Base-by-base conservation (phyloP, 1,140 invertebrate genomes). In the Heliconius hewitsoni region DNA sequence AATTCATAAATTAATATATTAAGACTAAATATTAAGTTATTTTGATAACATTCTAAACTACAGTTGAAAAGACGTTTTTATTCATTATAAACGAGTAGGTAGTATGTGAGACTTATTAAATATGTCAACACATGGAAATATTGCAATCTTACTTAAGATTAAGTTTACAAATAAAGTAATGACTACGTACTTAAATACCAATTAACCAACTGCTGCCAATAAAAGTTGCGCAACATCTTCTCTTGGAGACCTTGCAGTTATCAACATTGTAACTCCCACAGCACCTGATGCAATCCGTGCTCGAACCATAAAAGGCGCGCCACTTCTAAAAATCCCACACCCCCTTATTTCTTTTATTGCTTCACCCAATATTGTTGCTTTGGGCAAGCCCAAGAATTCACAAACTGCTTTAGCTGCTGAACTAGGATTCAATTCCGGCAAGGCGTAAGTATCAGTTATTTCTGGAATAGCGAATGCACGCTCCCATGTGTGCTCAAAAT, bases 351-450 rank as follows among this genome's bases (percentile, higher is more conserved):
- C 97, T 96, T 90, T 93, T 0, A 93, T 86, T 0, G 92, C 88
- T 8, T 93, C 92, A 1, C 91, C 93, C 8, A 79, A 76, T 46
- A 93, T 90, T 3, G 91, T 86, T 0, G 77, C 81, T 70, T 91
- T 99, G 97, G 84, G 98, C 96, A 99, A 95, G 1, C 98, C 99
- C 71, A 99, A 90, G 5, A 96, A 96, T 82, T 97, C 97, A 96
- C 97, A 98, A 30, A 96, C 95, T 1, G 96, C 96, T 46, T 96
- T 96, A 86, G 99, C 97, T 85, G 96, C 98, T 84, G 93, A 97
- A 85, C 97, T 98, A 71, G 97, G 96, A 8, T 98, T 96, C 80
- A 97, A 96, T 88, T 98, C 97, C 0, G 93, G 87, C 0, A 94
- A 76, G 0, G 87, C 87, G 76, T 93, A 93, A 1, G 91, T 94